These are phyloP conservation scores for Perizoma affinitatum DNA, from an alignment of 2,888 invertebrate genomes.

Conservation along the genomic window DNA sequence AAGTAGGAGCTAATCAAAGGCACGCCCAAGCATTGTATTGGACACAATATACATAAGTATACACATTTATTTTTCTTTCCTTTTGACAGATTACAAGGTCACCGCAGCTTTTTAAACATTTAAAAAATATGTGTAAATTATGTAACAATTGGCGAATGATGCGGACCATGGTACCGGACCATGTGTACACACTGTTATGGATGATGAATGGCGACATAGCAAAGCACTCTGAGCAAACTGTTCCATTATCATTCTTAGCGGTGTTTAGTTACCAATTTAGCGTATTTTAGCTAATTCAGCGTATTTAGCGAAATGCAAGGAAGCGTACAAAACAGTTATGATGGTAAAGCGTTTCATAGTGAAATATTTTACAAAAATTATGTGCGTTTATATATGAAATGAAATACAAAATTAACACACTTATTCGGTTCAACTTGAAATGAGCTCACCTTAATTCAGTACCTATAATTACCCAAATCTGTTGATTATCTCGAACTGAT, in stretches of 20 bases:
- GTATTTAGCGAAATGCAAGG: conserved; percentile 44
- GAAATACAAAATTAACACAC: neutral
- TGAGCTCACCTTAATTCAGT: neutral
- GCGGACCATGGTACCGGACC: conserved; percentile 34
- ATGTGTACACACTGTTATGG: conserved; percentile 30
- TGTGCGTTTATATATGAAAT: neutral
- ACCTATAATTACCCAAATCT: conserved; percentile 5
- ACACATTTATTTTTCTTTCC: too few species aligned
- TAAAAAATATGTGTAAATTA: too few species aligned
- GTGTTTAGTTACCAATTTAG: conserved; percentile 64
- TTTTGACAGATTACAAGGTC: too few species aligned
- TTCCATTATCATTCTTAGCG: conserved; percentile 71
- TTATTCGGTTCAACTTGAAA: neutral
- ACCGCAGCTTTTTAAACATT: too few species aligned
- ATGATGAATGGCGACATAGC: conserved; percentile 80
- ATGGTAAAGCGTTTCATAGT: neutral
- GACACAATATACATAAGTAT: too few species aligned
- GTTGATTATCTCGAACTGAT: neutral
- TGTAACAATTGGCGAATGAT: too few species aligned
- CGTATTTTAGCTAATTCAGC: conserved; percentile 56
- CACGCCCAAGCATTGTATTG: too few species aligned
- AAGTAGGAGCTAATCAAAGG: too few species aligned
- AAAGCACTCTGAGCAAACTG: conserved; percentile 77
- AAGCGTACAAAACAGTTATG: conserved; percentile 3
- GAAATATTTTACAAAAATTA: neutral